Base-by-base conservation (phyloP, 1,140 invertebrate genomes). In the Drosophila ananassae region DNA sequence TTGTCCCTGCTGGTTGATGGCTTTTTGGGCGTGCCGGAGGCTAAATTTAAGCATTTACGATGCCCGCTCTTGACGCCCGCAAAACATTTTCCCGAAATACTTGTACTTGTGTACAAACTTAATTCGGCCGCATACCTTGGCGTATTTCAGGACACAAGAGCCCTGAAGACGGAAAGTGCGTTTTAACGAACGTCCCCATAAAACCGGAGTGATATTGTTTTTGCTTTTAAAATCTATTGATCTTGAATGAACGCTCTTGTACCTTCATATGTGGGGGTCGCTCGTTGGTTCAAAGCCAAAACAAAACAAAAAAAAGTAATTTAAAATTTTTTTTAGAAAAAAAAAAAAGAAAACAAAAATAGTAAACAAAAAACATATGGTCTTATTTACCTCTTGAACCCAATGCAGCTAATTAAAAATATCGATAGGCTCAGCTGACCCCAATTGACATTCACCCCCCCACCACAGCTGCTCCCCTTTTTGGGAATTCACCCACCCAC, bases 1-100 rank as follows among this genome's bases (percentile, higher is more conserved):
- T 32, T 13, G 13, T 62, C 10, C 24, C 30, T 48, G 53, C 39
- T 71, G 34, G 60, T 57, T 57, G 47, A 57, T 69, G 63, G 47
- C 32, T 57, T 37, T 51, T 51, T 53, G 64, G 54, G 72, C 73
- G 59, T 73, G 67, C 60, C 46, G 48, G 54, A 48, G 61, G 59
- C 66, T 66, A 55, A 66, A 62, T 60, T 63, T 46, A 44, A 76
- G 51, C 78, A 77, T 76, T 77, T 81, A 62, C 59, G 58, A 22
- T 39, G 52, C 30, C 25, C 59, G 34, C 10, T 28, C 57, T 41
- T 61, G 30, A 28, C 30, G 32, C 24, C 32, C 9, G 41, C n/a
- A 12, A 24, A 39, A 60, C 44, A 3, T 24, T 50, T 9, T 3
- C 32, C 13, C 4, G 8, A 25, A 51, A 47, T 47, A 47, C 44